Conservation (phyloP, 2,113 vertebrate genomes). For the Craseonycteris thonglongyai region DNA sequence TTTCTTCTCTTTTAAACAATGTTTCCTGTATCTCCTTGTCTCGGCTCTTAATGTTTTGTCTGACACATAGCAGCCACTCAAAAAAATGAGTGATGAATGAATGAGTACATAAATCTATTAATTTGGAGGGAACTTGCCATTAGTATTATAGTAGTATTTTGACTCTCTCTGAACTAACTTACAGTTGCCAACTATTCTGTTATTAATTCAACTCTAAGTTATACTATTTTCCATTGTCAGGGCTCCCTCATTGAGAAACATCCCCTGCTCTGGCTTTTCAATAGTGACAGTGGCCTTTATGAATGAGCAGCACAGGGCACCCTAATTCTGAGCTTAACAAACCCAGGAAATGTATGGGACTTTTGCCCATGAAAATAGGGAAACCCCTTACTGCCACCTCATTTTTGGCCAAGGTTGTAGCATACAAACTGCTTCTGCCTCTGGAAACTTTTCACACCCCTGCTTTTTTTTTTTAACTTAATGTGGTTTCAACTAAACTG, state of each 20-base stretch:
- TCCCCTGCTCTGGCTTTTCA: not conserved
- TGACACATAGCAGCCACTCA: not conserved
- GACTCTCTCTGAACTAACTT: not conserved
- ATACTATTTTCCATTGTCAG: not conserved
- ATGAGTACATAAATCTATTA: not conserved
- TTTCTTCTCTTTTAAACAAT: not conserved
- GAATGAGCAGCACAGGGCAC: not conserved
- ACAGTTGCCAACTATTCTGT: not conserved
- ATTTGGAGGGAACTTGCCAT: not conserved
- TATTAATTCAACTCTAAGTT: not conserved
- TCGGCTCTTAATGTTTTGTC: not conserved
- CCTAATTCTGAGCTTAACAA: not conserved
- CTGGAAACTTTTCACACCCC: not conserved
- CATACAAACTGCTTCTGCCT: not conserved
- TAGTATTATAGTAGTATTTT: not conserved
- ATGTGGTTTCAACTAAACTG: not conserved
- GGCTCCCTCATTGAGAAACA: not conserved
- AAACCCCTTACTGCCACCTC: not conserved
- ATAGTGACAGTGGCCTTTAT: not conserved
- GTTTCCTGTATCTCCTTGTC: not conserved
- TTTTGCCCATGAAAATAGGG: not conserved
- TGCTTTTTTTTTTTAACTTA: not conserved
- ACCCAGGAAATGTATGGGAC: not conserved
- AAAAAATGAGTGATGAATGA: not conserved
- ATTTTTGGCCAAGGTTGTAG: not conserved